phyloP scores from a whole-genome alignment of 1,140 invertebrate species.

The Eufriesea mexicana region DNA sequence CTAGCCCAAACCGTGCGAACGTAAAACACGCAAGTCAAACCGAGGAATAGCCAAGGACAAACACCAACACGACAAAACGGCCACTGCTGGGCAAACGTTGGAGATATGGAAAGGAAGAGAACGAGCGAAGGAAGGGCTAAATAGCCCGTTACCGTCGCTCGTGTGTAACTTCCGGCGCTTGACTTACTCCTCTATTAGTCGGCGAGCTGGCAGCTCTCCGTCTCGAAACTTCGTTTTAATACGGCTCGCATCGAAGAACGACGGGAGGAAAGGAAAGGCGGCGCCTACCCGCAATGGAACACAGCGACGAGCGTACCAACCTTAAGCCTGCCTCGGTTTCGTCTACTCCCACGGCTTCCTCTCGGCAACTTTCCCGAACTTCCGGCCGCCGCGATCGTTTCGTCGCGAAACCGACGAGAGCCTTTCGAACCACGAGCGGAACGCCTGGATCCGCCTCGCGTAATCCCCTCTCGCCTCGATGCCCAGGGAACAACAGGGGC shows the following conservation, averaged over 20 bases:
- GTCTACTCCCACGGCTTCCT: constrained; percentile 58
- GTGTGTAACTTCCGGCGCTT: constrained; percentile 68
- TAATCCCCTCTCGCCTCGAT: constrained; percentile 40
- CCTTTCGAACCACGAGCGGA: constrained; percentile 41
- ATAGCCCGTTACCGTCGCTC: constrained; percentile 61
- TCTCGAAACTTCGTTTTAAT: constrained; percentile 72
- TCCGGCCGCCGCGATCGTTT: constrained; percentile 39
- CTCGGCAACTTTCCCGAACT: constrained; percentile 51
- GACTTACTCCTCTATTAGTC: constrained; percentile 73
- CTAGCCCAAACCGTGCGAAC: neutral
- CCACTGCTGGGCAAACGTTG: neutral
- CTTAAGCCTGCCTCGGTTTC: constrained; percentile 45
- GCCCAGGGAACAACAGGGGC: constrained; percentile 22
- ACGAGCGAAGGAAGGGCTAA: constrained; percentile 59
- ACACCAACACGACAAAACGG: neutral
- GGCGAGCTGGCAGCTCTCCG: constrained; percentile 38
- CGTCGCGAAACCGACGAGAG: constrained; percentile 35
- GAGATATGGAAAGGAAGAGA: neutral
- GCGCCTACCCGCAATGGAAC: constrained; percentile 23
- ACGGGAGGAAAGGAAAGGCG: constrained; percentile 31
- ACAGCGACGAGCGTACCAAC: constrained; percentile 19
- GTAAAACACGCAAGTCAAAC: neutral
- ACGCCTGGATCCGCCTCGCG: constrained; percentile 16
- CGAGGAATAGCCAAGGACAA: constrained; percentile 3
- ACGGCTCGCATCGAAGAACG: constrained; percentile 60